Evolutionary conservation across 1,140 invertebrate genomes (phyloP).

Genomic region (Neodiprion lecontei): DNA sequence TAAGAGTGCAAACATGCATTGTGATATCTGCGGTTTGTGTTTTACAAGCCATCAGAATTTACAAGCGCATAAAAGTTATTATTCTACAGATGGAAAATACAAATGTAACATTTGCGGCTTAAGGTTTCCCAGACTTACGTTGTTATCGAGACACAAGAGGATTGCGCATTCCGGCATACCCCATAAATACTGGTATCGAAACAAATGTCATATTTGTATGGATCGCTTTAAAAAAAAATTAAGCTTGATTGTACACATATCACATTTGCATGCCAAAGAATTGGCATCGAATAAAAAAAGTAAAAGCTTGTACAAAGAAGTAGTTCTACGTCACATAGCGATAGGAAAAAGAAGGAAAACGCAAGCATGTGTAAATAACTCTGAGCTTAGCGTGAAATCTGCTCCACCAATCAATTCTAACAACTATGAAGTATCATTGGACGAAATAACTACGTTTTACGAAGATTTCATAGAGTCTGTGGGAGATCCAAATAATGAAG

Average conservation of each 20-base stretch:
- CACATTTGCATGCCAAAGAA: neutral
- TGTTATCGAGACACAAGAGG: neutral
- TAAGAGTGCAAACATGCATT: neutral
- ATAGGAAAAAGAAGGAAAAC: neutral
- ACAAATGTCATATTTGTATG: neutral
- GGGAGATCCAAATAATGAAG: neutral
- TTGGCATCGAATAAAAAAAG: neutral
- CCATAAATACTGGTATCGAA: neutral
- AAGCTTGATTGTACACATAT: neutral
- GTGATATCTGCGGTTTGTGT: neutral
- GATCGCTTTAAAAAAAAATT: neutral
- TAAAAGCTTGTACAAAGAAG: neutral
- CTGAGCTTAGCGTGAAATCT: neutral
- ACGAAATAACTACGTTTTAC: neutral
- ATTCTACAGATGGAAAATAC: neutral
- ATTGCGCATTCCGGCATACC: neutral
- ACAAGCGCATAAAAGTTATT: neutral
- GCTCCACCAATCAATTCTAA: neutral
- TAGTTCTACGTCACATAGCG: neutral
- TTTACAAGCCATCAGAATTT: neutral
- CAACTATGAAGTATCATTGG: neutral
- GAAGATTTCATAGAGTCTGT: neutral
- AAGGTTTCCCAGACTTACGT: neutral
- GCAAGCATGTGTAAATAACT: neutral
- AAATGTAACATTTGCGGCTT: neutral